A percentile compares a stretch with the other conserved stretches of the same genome.
Evolutionary conservation across 2,113 vertebrate genomes (phyloP).

Genomic region (Cromileptes altivelis): DNA sequence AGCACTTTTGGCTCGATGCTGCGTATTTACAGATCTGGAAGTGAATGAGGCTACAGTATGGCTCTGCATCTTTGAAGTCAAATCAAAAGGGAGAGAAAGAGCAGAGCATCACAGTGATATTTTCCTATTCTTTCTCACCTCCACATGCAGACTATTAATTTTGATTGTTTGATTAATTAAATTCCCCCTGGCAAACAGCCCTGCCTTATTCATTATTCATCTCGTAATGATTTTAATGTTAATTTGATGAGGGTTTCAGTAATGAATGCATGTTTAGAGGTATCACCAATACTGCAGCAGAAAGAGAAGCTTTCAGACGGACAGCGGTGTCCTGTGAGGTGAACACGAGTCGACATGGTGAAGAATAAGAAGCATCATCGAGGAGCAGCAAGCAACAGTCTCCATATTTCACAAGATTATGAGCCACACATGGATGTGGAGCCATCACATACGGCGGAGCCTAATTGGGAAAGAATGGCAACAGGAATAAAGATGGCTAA

Average conservation of each 20-base stretch:
- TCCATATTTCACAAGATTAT: slow-evolving; percentile 8
- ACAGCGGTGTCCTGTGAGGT: background rate
- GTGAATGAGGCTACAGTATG: background rate
- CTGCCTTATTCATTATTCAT: slow-evolving; percentile 84
- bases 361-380: slow-evolving; percentile 10
- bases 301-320: background rate
- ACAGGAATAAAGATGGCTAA: slow-evolving; percentile 32
- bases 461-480: slow-evolving; percentile 42
- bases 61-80: slow-evolving; percentile 49
- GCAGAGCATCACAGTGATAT: slow-evolving; percentile 18
- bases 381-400: background rate
- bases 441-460: slow-evolving; percentile 2
- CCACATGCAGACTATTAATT: slow-evolving; percentile 69
- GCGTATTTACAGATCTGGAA: slow-evolving; percentile 43
- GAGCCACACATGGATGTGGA: background rate
- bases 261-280: slow-evolving; percentile 49
- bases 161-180: slow-evolving; percentile 82
- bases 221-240: slow-evolving; percentile 72
- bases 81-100: slow-evolving; percentile 50
- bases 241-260: slow-evolving; percentile 65
- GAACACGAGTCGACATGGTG: background rate
- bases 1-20: slow-evolving; percentile 54
- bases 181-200: slow-evolving; percentile 75
- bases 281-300: slow-evolving; percentile 2
- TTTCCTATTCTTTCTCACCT: slow-evolving; percentile 39